Evolutionary conservation across 2,797 vertebrate genomes (phyloP).

Genomic region (Stomatorhinus walkeri): DNA sequence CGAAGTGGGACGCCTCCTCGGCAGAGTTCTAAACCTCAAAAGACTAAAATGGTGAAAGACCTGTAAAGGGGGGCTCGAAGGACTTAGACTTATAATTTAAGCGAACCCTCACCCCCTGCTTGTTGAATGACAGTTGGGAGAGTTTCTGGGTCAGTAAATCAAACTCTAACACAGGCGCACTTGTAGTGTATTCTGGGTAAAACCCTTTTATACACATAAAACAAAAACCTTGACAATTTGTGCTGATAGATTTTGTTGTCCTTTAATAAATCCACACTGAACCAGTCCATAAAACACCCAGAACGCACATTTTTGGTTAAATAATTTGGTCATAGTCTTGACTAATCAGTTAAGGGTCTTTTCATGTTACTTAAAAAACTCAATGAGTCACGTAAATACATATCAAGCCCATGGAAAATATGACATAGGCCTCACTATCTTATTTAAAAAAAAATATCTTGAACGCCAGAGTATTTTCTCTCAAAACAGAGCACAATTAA

Average conservation of each 20-base stretch:
- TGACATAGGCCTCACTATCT: background rate
- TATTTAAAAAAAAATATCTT: background rate
- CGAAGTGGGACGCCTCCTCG: slow-evolving; percentile 57
- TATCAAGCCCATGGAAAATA: background rate
- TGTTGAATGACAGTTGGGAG: slow-evolving; percentile 44
- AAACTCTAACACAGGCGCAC: slow-evolving; percentile 47
- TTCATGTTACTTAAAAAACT: background rate
- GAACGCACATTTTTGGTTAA: background rate
- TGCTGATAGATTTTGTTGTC: background rate
- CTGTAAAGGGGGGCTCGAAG: too few relatives aligned
- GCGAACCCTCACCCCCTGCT: slow-evolving; percentile 32
- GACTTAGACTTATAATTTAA: background rate
- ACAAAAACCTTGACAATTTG: background rate
- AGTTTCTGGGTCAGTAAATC: slow-evolving; percentile 54
- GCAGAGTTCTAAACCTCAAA: slow-evolving; percentile 45
- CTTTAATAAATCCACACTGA: background rate
- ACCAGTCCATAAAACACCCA: background rate
- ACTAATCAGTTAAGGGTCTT: background rate
- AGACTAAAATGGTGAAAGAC: slow-evolving; percentile 18
- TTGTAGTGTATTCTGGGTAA: slow-evolving; percentile 45
- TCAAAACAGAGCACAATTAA: background rate
- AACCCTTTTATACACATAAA: slow-evolving; percentile 26
- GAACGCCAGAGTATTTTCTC: background rate
- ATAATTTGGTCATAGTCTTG: background rate
- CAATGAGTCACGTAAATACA: background rate